Base-by-base conservation (phyloP, 2,888 invertebrate genomes). In the Plagiodera versicolora region DNA sequence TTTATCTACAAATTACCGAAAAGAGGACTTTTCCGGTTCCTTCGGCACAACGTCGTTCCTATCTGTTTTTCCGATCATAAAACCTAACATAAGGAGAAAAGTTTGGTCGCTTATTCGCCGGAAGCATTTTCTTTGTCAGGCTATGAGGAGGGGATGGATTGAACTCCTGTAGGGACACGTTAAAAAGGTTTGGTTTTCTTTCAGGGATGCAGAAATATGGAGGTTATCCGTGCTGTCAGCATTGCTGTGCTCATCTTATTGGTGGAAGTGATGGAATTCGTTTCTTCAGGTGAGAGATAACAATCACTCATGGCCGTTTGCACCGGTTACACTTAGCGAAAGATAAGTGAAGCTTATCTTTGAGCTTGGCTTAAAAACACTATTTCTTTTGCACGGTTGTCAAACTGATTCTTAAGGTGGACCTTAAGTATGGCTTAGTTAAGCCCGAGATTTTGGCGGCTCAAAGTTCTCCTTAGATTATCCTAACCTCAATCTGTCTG, bases 201-300 rank as follows among this genome's bases (percentile, higher is more conserved):
- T 45, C 70, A 79, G 79, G 78, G 75, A 79, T 79, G 79, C 75
- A 68, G 72, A 74, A 77, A 70, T 68, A 76, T 77, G 76, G 75
- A 75, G 67, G 72, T 68, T 52, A 58, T 60, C 61, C 69, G 65
- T 51, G 47, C 67, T 53, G 68, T 55, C 56, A 56, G 56, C 59
- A 61, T 62, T 56, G 58, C 69, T 52, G 56, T 67, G 30, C 49
- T 66, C 35, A 57, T 66, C 44, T 46, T n/a, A n/a, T n/a, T 67
- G 54, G 49, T 69, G 62, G 62, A 59, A 44, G 63, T 60, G 44
- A 45, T 63, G 53, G 63, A 66, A 9, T 58, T 58, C 8, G 52
- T 65, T 18, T 60, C 61, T 51, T 70, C 67, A 64, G 74, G 74
- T 74, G 61, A 70, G 63, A n/a, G 17, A 55, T 28, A 14, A 54